Base-by-base conservation (phyloP, 1,140 invertebrate species). In the Sycophila sp. region DNA sequence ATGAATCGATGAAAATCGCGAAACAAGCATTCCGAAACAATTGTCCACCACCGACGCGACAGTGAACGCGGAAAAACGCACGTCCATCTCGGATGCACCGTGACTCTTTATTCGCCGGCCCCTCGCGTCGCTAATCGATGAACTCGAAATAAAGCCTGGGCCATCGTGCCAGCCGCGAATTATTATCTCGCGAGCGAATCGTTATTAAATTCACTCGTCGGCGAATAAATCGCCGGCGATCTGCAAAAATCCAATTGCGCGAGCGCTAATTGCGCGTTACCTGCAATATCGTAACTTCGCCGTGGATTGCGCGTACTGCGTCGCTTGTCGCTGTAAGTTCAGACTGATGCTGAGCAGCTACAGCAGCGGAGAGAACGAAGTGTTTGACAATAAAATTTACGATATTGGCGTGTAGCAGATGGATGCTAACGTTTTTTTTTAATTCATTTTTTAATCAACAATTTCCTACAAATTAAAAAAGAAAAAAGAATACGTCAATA, bases 221-320 rank as follows among this genome's bases (percentile, higher is more conserved):
- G 40, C n/a, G 32, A 47, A 59, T 71, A 71, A 71, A 71, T 71
- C 53, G 60, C 40, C 53, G 40, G 19, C 36, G 53, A 64, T 65
- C 36, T 64, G 56, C 51, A 62, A 65, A 71, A 71, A 59, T 65
- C 69, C 69, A 71, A 65, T 71, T 59, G 45, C 42, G 6, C 30
- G 32, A 58, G 53, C 62, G 51, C 28, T 58, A 71, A 71, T 59
- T 71, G 49, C 47, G 55, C 55, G 60, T 67, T 67, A 72, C 47
- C 63, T 72, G 30, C 34, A 51, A 62, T 72, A 60, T 72, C 64
- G 63, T 71, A 66, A 71, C 45, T 71, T 60, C 17, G 30, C 28
- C 15, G 19, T 34, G 40, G 45, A 59, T 65, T 71, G 36, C 19
- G 6, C 13, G 49, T 15, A 11, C 7, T 10, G 11, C n/a, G 36